Percentiles rank a stretch among this genome's conserved stretches.
These are phyloP conservation scores for Ibycter americanus DNA, from an alignment of 2,797 vertebrate species.

Conservation along the genomic window DNA sequence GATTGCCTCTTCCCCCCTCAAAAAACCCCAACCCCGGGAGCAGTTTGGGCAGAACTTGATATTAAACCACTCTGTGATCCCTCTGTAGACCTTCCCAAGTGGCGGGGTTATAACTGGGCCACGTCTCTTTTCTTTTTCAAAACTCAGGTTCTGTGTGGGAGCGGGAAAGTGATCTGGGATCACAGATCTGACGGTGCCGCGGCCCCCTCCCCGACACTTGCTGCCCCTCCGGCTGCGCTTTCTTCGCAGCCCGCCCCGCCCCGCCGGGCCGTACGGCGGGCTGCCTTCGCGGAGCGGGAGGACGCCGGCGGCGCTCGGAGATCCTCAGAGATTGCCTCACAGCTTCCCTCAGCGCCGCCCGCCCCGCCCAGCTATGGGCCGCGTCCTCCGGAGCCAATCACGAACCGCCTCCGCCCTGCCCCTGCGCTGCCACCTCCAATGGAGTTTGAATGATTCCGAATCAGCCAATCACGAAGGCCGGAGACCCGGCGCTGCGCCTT, in stretches of 20 bases:
- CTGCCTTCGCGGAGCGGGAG: too few relatives aligned
- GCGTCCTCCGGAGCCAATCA: rapidly evolving
- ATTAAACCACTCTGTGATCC: rapidly evolving
- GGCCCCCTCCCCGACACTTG: rapidly evolving
- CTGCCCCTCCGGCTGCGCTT: rapidly evolving
- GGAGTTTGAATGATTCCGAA: constrained; percentile 7
- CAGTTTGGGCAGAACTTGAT: not conserved
- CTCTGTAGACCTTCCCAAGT: too few relatives aligned
- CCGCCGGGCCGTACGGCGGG: rapidly evolving
- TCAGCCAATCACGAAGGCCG: not conserved
- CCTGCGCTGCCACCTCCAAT: not conserved
- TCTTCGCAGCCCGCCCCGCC: not conserved
- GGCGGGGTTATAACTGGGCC: rapidly evolving
- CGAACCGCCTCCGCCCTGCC: rapidly evolving
- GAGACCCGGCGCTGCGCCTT: rapidly evolving
- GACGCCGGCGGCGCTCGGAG: rapidly evolving
- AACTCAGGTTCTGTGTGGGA: too few relatives aligned
- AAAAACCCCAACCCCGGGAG: rapidly evolving
- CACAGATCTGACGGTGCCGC: rapidly evolving
- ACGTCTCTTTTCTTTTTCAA: rapidly evolving
- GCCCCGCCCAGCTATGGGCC: not conserved
- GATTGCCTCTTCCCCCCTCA: rapidly evolving
- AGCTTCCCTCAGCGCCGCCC: not conserved
- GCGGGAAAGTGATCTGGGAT: rapidly evolving
- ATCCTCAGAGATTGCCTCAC: too few relatives aligned